phyloP scores from a whole-genome alignment of 2,113 vertebrate species.

The Pedionomus torquatus region DNA sequence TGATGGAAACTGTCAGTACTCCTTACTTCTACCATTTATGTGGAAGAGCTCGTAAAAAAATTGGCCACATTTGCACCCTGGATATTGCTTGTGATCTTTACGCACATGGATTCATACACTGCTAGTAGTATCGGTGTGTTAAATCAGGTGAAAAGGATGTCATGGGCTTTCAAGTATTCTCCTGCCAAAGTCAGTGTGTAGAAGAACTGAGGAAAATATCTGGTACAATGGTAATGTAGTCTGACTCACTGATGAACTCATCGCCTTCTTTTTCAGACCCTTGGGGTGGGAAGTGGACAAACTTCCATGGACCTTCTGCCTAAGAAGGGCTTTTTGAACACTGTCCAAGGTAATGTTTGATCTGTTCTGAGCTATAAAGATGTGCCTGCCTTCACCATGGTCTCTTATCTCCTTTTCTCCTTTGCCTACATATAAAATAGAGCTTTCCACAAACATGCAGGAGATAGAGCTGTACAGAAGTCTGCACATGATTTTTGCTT shows the following conservation, averaged over 20 bases:
- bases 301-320: neutral
- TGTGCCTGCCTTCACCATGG: neutral
- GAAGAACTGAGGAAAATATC: neutral
- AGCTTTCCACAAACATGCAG: neutral
- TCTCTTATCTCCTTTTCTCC: neutral
- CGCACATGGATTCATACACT: neutral
- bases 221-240: neutral
- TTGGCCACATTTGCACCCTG: neutral
- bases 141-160: neutral
- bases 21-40: neutral
- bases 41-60: neutral
- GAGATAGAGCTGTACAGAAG: neutral
- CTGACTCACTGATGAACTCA: neutral
- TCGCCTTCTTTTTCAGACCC: neutral
- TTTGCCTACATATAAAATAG: neutral
- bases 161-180: neutral
- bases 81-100: neutral
- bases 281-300: neutral
- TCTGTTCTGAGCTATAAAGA: neutral
- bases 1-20: neutral
- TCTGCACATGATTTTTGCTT: neutral
- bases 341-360: neutral
- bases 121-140: neutral
- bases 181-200: neutral
- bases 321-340: neutral